A percentile compares a stretch with the other conserved stretches of the same genome.
Conservation (phyloP, 2,797 vertebrate genomes). For the Aeoliscus strigatus region DNA sequence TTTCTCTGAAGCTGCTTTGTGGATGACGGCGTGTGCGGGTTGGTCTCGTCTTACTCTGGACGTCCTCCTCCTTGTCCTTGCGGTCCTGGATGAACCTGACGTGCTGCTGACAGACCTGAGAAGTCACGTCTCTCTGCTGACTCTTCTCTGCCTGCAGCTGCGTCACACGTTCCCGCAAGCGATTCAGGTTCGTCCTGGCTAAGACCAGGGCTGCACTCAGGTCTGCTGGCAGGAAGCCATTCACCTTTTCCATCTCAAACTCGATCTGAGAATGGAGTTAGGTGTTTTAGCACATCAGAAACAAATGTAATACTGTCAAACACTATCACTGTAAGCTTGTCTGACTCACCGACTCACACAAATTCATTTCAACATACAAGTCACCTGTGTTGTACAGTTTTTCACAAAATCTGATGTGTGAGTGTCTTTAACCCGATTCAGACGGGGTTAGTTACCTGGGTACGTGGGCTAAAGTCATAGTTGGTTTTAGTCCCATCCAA, state of each 20-base stretch:
- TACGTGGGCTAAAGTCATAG: no score
- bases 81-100: conserved; percentile 74
- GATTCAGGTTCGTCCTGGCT: conserved; percentile 66
- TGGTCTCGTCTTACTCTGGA: conserved; percentile 67
- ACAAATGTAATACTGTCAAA: neutral
- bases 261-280: conserved; percentile 59
- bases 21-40: no score
- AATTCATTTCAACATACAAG: no score
- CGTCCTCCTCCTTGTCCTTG: conserved; percentile 74
- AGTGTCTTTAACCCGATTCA: no score
- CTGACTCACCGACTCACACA: no score
- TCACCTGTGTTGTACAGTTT: no score
- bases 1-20: neutral
- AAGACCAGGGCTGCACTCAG: conserved; percentile 79
- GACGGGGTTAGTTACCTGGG: no score
- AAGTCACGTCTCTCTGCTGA: conserved; percentile 75
- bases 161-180: conserved; percentile 75
- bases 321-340: no score
- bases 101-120: conserved; percentile 72
- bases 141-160: conserved; percentile 77
- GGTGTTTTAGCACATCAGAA: neutral
- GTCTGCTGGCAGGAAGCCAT: conserved; percentile 71
- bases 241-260: conserved; percentile 59
- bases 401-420: no score
- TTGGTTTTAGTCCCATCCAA: no score